Conservation (phyloP, 2,797 vertebrate species). For the Anguilla pacifica region DNA sequence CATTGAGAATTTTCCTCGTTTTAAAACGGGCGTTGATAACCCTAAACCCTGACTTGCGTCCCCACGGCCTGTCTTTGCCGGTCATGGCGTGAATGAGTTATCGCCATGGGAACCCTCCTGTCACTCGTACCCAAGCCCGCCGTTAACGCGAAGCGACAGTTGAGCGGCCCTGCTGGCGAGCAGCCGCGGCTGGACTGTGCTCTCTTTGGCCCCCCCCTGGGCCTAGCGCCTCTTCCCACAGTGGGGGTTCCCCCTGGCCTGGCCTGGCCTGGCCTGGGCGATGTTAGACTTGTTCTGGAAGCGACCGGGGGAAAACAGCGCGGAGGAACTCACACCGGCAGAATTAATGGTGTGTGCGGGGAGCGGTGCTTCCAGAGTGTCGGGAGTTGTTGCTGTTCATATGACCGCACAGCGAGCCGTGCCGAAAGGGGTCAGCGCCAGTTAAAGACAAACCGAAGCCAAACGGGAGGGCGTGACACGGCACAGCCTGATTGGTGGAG, state of each 20-base stretch:
- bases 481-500: neutral
- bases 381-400: neutral
- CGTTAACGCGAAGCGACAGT: neutral
- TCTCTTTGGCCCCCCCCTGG: neutral
- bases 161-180: neutral
- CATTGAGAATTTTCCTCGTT: neutral
- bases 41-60: too few species aligned
- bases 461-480: neutral
- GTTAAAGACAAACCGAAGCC: neutral
- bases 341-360: neutral
- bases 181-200: neutral
- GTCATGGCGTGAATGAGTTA: neutral
- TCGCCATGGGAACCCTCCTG: neutral
- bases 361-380: neutral
- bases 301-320: neutral
- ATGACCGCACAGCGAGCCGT: neutral
- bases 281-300: neutral
- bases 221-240: neutral
- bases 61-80: neutral
- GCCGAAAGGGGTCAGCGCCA: neutral
- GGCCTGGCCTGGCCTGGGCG: neutral
- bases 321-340: neutral
- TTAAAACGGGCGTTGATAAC: neutral
- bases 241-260: neutral
- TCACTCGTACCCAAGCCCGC: neutral